Evolutionary conservation across 2,797 vertebrate genomes (phyloP).

Genomic region (Rousettus madagascariensis): DNA sequence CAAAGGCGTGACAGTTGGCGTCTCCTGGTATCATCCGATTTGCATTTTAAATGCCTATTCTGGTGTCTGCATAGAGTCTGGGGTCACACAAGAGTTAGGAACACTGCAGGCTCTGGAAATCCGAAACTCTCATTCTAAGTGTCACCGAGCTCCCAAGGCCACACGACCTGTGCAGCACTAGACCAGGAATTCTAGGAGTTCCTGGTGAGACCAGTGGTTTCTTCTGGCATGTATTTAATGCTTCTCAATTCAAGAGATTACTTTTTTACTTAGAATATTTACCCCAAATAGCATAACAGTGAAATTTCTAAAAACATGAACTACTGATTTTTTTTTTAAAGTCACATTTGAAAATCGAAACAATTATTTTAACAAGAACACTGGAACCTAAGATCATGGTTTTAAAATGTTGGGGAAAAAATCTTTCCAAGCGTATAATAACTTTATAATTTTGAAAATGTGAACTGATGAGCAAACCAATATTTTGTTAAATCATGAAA

Average conservation of each 20-base stretch:
- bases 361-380: background rate
- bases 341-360: background rate
- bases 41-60: background rate
- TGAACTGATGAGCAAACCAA: background rate
- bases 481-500: background rate
- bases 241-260: background rate
- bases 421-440: background rate
- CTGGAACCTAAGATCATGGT: background rate
- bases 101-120: accelerated
- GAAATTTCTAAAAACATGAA: background rate
- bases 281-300: background rate
- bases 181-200: background rate
- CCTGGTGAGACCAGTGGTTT: background rate
- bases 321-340: background rate
- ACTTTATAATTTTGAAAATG: background rate
- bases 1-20: background rate
- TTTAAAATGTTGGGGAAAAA: background rate
- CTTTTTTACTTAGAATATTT: background rate
- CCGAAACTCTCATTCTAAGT: background rate
- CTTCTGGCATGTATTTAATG: background rate
- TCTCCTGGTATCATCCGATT: background rate
- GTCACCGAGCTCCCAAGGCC: too few relatives aligned
- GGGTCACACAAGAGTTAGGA: background rate
- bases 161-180: background rate
- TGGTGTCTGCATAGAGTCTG: background rate